These are phyloP conservation scores for Lucilia cuprina DNA, from an alignment of 1,140 invertebrate genomes.

Conservation along the genomic window DNA sequence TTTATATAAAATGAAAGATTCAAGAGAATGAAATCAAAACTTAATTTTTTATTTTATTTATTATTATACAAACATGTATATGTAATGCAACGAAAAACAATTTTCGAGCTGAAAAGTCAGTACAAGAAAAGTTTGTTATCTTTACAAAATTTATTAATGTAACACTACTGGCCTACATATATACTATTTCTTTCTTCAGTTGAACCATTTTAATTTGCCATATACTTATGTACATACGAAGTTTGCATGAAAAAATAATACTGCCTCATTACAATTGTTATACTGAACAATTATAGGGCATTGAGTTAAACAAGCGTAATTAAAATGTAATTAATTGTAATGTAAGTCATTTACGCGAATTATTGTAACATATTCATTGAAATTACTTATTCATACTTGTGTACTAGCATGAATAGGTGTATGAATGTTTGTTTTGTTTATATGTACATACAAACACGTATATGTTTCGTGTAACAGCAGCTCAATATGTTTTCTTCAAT, in stretches of 20 bases:
- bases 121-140: too few species aligned
- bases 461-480: background rate
- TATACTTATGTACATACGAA: too few species aligned
- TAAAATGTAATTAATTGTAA: constrained; percentile 62
- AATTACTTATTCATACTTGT: constrained; percentile 1
- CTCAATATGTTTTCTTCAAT: background rate
- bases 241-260: background rate
- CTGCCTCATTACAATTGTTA: constrained; percentile 2
- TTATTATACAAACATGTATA: too few species aligned
- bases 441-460: background rate
- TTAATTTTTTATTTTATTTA: too few species aligned
- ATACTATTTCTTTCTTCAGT: too few species aligned
- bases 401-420: background rate
- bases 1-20: too few species aligned
- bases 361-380: constrained; percentile 9
- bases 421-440: background rate
- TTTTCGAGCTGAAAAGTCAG: too few species aligned
- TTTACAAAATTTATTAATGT: too few species aligned
- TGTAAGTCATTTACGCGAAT: constrained; percentile 49
- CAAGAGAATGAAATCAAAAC: too few species aligned
- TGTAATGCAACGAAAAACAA: too few species aligned
- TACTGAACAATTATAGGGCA: constrained; percentile 40
- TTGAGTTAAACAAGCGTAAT: constrained; percentile 62
- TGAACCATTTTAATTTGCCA: too few species aligned
- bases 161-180: too few species aligned